phyloP scores from a whole-genome alignment of 1,140 invertebrate genomes.

The Cyclargus thomasi region DNA sequence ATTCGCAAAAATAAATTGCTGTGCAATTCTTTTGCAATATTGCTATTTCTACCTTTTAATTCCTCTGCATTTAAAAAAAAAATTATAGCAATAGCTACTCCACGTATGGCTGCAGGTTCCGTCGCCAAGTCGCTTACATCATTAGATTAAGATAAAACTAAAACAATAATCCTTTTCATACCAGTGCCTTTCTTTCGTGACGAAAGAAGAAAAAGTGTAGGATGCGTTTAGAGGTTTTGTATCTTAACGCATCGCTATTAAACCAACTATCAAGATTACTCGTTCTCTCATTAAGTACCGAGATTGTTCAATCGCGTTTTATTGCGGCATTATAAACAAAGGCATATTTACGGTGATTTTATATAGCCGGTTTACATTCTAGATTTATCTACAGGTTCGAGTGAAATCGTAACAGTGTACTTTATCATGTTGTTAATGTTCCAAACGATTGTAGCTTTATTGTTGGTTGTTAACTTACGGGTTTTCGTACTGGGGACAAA shows the following conservation, averaged over 20 bases:
- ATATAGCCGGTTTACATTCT: conserved; percentile 26
- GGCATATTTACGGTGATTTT: conserved; percentile 36
- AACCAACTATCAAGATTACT: conserved; percentile 28
- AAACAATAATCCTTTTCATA: conserved; percentile 74
- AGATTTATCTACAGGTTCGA: conserved; percentile 21
- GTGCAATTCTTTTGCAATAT: too few relatives aligned
- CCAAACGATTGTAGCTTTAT: neutral
- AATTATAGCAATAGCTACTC: conserved; percentile 31
- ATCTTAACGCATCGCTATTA: conserved; percentile 40
- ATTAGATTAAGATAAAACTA: conserved; percentile 70
- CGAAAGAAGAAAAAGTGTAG: conserved; percentile 54
- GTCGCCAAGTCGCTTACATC: conserved; percentile 52
- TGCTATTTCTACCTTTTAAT: neutral
- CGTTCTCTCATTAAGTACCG: conserved; percentile 36
- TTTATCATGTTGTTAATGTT: conserved; percentile 13
- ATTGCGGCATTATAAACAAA: conserved; percentile 33
- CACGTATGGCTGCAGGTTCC: conserved; percentile 28
- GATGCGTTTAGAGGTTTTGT: conserved; percentile 43
- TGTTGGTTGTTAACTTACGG: neutral
- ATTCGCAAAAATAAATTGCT: too few relatives aligned
- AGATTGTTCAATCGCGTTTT: conserved; percentile 32
- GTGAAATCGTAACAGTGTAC: conserved; percentile 3
- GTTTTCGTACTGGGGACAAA: neutral
- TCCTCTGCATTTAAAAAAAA: conserved; percentile 11
- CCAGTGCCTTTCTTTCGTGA: conserved; percentile 58